Conservation (phyloP, 2,888 invertebrate species). For the Apomyelois bistriatella region DNA sequence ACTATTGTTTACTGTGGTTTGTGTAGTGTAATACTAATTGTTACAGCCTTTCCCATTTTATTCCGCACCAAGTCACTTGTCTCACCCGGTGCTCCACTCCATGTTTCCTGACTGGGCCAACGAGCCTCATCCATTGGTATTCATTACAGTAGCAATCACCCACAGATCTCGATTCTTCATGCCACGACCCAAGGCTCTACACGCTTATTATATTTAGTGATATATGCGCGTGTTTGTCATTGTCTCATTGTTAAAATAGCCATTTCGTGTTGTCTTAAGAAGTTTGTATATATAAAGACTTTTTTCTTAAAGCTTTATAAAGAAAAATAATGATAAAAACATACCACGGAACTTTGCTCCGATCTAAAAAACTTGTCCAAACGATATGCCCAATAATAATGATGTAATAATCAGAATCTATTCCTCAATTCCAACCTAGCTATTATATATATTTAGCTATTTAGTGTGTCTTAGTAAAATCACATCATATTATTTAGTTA, state of each 20-base stretch:
- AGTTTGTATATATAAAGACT: too few species aligned
- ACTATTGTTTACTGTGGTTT: too few species aligned
- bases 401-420: too few species aligned
- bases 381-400: too few species aligned
- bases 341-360: too few species aligned
- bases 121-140: slow-evolving; percentile 12
- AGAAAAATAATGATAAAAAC: neutral
- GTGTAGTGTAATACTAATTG: slow-evolving; percentile 3
- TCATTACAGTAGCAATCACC: neutral
- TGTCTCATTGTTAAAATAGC: neutral
- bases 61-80: neutral
- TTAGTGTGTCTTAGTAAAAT: too few species aligned
- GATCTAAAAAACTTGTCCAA: too few species aligned
- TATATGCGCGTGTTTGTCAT: neutral
- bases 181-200: neutral
- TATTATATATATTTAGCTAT: too few species aligned
- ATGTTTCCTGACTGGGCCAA: slow-evolving; percentile 12
- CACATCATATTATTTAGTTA: too few species aligned
- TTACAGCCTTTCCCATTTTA: slow-evolving; percentile 9
- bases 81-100: slow-evolving; percentile 11
- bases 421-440: too few species aligned
- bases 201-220: slow-evolving; percentile 1
- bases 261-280: neutral
- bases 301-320: too few species aligned
- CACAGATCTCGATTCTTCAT: neutral